Base-by-base conservation (phyloP, 2,888 invertebrate species). In the Calephelis perditalis region DNA sequence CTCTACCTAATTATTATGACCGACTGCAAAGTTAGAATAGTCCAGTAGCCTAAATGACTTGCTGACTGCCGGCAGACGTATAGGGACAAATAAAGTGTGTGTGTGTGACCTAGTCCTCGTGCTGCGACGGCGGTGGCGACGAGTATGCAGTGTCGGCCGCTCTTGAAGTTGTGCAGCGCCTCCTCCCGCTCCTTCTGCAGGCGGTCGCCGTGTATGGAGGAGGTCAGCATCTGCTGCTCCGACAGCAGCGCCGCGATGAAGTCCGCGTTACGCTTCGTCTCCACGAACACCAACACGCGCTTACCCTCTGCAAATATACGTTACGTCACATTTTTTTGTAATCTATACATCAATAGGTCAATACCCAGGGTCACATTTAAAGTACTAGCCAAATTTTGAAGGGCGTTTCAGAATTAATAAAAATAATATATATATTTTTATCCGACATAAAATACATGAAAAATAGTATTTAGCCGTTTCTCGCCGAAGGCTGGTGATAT, bases 171-270 rank as follows among this genome's bases (percentile, higher is more conserved):
- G 62, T 95, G 92, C 61, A 99, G 91, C 9, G 99, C 99, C 72
- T 97, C 96, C 84, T 99, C 99, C 58, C 99, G 93, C 81, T 99
- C 99, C 58, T 96, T 92, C 81, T 99, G 99, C 73, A 96, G 94
- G 56, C 99, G 94, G 86, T 99, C 99, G 45, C 99, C 99, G 84
- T 99, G 99, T 75, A 99, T 99, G 47, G 98, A 98, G 5, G 99
- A 98, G 0, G 98, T 98, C 7, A 98, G 95, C 77, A 94, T 92
- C 62, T 94, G 93, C n/a, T 85, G 82, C 78, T 97, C 96, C 0
- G 95, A 96, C 43, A 99, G 81, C 71, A 94, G 93, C 0, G 95
- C 93, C 0, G 98, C 98, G 35, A 97, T 86, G 77, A 97, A 98
- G 81, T 99, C 99, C 0, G 98, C 97, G 62, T 94, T 95, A 52